Conservation (phyloP, 1,140 invertebrate genomes). For the Drosophila leontia region DNA sequence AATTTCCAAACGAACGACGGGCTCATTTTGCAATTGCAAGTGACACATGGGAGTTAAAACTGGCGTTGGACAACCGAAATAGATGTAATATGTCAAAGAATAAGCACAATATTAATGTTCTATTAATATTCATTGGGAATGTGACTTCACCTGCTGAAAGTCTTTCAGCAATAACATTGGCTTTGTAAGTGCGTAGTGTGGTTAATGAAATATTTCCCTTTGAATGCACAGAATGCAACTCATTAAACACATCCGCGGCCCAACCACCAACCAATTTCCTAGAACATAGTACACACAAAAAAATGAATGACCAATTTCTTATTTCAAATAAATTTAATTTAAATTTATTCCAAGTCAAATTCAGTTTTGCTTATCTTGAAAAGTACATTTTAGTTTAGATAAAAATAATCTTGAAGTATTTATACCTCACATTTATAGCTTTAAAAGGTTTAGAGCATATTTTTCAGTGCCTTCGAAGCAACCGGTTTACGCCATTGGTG, state of each 20-base stretch:
- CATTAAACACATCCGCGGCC: constrained; percentile 29
- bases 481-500: constrained; percentile 12
- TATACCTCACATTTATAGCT: not conserved
- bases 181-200: not conserved
- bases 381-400: not conserved
- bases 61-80: constrained; percentile 5
- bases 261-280: not conserved
- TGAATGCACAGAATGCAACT: constrained; percentile 7
- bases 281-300: not conserved
- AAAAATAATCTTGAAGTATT: not conserved
- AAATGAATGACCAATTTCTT: not conserved
- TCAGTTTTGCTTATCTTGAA: not conserved
- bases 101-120: not conserved
- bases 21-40: constrained; percentile 18
- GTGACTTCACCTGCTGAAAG: not conserved
- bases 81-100: not conserved
- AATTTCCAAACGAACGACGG: not conserved
- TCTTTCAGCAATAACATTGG: not conserved
- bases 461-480: not conserved
- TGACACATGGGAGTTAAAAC: constrained; percentile 4
- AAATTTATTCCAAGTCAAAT: not conserved
- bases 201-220: constrained; percentile 2
- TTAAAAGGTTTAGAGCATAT: too few species aligned
- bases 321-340: not conserved
- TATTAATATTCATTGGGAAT: constrained; percentile 15